Base-by-base conservation (phyloP, 2,888 invertebrate genomes). In the Gortyna flavago region DNA sequence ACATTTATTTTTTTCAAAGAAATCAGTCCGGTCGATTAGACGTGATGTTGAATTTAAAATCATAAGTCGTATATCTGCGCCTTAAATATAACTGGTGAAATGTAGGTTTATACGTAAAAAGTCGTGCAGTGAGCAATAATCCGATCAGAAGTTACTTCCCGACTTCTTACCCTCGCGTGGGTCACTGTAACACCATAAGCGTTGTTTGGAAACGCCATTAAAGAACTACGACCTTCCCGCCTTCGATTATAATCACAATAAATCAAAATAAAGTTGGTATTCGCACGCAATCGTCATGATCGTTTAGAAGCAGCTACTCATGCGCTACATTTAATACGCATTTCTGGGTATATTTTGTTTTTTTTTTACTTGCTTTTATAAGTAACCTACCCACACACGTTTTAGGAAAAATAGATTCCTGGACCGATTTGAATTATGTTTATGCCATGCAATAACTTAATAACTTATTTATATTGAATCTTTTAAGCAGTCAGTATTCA, bases 191-290 rank as follows among this genome's bases (percentile, higher is more conserved):
- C 76, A 54, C 62, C 48, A 66, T 80, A 85, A 88, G 73, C 71
- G 65, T 57, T 29, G 73, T 75, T 70, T 51, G 62, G 35, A 79
- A 85, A 79, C 72, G 78, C 87, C 78, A 89, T 87, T 87, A 85
- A 77, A 75, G 64, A 64, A 59, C 70, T 70, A 69, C 77, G 82
- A 84, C 87, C 88, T 85, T 78, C 77, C 71, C 71, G 64, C 75
- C 73, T 78, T 84, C 75, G 84, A 83, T 81, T 81, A 69, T 25
- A 77, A 84, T 89, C 88, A 73, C 44, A 84, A 86, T 89, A 87
- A 87, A 88, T 89, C 88, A 87, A 67, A 87, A 85, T 79, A 75
- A 84, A 87, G 72, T 80, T 78, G 54, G 64, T 76, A 67, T 85
- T 84, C 44, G 75, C 87, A 88, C 87, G 87, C 87, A 85, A 88